Evolutionary conservation across 2,888 invertebrate species (phyloP).

Genomic region (Lithosia quadra): DNA sequence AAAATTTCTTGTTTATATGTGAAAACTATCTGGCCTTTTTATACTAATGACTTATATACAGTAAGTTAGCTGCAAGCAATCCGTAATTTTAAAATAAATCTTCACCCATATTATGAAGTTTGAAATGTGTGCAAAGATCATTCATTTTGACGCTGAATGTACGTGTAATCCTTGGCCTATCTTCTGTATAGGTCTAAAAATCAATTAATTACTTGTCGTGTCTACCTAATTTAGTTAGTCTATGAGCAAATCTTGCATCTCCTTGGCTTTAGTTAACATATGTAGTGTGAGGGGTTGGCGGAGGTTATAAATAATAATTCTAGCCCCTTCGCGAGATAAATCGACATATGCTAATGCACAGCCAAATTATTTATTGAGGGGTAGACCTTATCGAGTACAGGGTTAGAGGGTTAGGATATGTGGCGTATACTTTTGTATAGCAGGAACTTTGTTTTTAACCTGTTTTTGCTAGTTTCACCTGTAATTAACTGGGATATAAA

Average conservation of each 20-base stretch:
- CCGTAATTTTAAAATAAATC: too few species aligned
- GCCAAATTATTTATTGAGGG: conserved; percentile 86
- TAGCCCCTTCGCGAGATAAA: conserved; percentile 79
- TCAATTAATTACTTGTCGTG: background rate
- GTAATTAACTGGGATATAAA: too few species aligned
- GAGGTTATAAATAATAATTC: conserved; percentile 84
- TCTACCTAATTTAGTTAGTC: conserved; percentile 39
- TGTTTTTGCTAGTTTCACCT: background rate
- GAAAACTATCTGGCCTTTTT: too few species aligned
- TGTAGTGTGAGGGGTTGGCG: conserved; percentile 71
- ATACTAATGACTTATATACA: too few species aligned
- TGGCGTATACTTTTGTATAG: conserved; percentile 10
- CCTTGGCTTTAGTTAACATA: conserved; percentile 81
- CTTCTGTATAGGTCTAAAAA: background rate
- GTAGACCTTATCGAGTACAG: conserved; percentile 61
- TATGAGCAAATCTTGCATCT: conserved; percentile 59
- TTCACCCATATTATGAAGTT: too few species aligned
- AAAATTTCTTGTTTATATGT: too few species aligned
- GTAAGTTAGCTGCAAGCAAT: too few species aligned
- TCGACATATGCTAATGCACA: conserved; percentile 85
- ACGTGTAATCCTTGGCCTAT: background rate
- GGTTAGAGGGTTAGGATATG: background rate
- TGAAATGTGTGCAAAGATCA: too few species aligned
- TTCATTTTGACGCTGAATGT: too few species aligned
- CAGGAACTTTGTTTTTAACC: background rate